Percentiles rank a stretch among this genome's conserved stretches.
phyloP scores from a whole-genome alignment of 2,888 invertebrate species.

The Desoria tigrina region DNA sequence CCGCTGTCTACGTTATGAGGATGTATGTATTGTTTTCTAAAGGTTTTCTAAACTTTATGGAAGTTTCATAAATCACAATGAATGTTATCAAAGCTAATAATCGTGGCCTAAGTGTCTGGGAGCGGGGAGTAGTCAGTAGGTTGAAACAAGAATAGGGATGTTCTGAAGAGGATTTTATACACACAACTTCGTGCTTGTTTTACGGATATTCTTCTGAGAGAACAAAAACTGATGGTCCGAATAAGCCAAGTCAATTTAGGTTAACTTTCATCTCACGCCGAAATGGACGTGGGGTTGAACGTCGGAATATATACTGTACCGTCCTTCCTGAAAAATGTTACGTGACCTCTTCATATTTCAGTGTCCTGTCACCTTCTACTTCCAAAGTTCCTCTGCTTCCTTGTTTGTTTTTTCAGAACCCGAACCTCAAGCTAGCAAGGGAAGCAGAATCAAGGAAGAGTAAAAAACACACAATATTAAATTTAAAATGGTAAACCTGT shows the following conservation, averaged over 20 bases:
- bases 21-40: no score
- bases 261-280: conserved; percentile 33
- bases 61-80: conserved; percentile 43
- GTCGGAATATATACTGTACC: background rate
- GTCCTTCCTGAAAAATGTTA: conserved; percentile 13
- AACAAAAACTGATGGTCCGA: background rate
- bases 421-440: no score
- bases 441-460: no score
- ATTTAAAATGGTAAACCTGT: no score
- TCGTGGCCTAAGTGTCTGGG: background rate
- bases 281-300: background rate
- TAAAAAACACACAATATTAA: no score
- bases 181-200: background rate
- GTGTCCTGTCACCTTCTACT: conserved; percentile 20
- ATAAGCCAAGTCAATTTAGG: conserved; percentile 4
- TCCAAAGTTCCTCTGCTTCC: no score
- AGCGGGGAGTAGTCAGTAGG: conserved; percentile 2
- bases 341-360: conserved; percentile 39
- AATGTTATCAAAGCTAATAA: conserved; percentile 46
- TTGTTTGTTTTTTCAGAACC: no score
- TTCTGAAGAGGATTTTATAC: background rate
- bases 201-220: background rate
- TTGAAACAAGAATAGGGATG: background rate
- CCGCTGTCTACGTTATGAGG: no score
- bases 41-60: background rate